A percentile compares a stretch with the other conserved stretches of the same genome.
Evolutionary conservation across 2,113 vertebrate genomes (phyloP).

Genomic region (Nansenia antarctica): DNA sequence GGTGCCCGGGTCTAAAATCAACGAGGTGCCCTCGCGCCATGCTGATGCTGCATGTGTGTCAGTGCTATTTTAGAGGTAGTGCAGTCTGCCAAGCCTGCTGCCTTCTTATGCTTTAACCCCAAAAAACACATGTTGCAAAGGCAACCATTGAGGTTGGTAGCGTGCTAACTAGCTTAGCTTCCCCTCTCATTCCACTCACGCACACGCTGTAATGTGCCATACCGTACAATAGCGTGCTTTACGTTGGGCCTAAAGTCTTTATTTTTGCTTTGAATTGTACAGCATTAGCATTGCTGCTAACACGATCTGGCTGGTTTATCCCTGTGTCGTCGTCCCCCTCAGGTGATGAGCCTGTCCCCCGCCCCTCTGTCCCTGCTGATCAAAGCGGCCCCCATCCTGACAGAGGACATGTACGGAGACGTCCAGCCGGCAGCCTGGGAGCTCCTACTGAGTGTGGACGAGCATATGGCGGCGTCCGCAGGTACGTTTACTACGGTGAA

Average conservation of each 20-base stretch:
- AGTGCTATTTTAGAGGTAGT: too few species aligned
- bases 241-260: too few species aligned
- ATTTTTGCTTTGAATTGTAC: too few species aligned
- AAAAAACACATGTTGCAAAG: not conserved
- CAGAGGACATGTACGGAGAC: slow-evolving; percentile 97
- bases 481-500: slow-evolving; percentile 80
- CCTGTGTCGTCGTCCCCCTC: not conserved
- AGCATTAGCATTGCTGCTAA: not conserved
- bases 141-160: not conserved
- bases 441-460: slow-evolving; percentile 93
- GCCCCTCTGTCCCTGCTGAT: slow-evolving; percentile 94
- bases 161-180: not conserved
- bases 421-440: slow-evolving; percentile 98
- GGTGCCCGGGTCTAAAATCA: too few species aligned
- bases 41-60: too few species aligned
- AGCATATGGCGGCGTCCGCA: slow-evolving; percentile 97
- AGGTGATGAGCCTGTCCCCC: slow-evolving; percentile 97
- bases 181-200: not conserved
- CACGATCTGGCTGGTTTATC: too few species aligned
- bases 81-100: too few species aligned
- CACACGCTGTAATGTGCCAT: not conserved
- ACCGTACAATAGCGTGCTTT: not conserved
- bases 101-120: not conserved
- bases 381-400: slow-evolving; percentile 93
- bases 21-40: not conserved